Percentiles rank a stretch among this genome's conserved stretches.
Evolutionary conservation across 2,888 invertebrate genomes (phyloP).

Genomic region (Philhelius pedissequus): DNA sequence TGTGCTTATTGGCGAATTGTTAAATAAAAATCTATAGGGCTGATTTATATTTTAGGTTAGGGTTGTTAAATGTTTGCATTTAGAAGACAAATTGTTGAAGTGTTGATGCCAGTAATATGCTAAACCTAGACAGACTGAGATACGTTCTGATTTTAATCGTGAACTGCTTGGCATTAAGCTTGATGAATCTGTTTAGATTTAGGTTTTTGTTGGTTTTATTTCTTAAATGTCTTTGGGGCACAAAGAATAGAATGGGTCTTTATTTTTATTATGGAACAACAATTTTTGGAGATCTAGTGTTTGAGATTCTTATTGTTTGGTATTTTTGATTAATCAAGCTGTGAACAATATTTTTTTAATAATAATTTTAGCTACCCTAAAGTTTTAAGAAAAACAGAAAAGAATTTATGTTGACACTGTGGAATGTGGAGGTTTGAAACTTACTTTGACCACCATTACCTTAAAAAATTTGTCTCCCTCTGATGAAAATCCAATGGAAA

Average conservation of each 20-base stretch:
- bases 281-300: too few species aligned
- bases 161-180: conserved; percentile 8
- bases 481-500: conserved; percentile 11
- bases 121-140: not conserved
- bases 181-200: conserved; percentile 44
- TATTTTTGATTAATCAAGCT: too few species aligned
- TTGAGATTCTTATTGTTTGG: too few species aligned
- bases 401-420: too few species aligned
- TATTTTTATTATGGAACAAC: too few species aligned
- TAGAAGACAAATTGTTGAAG: conserved; percentile 62
- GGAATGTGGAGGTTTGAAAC: too few species aligned
- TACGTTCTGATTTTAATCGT: conserved; percentile 22
- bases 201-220: not conserved
- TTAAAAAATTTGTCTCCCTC: not conserved
- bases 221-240: not conserved
- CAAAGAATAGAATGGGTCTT: not conserved
- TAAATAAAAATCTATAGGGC: conserved; percentile 47
- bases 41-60: conserved; percentile 40
- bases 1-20: conserved; percentile 38
- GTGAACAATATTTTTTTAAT: too few species aligned
- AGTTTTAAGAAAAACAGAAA: too few species aligned
- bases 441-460: not conserved
- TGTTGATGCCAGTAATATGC: conserved; percentile 35
- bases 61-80: conserved; percentile 43
- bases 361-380: too few species aligned